Evolutionary conservation across 2,888 invertebrate species (phyloP).

Genomic region (Dicyrtomina minuta): DNA sequence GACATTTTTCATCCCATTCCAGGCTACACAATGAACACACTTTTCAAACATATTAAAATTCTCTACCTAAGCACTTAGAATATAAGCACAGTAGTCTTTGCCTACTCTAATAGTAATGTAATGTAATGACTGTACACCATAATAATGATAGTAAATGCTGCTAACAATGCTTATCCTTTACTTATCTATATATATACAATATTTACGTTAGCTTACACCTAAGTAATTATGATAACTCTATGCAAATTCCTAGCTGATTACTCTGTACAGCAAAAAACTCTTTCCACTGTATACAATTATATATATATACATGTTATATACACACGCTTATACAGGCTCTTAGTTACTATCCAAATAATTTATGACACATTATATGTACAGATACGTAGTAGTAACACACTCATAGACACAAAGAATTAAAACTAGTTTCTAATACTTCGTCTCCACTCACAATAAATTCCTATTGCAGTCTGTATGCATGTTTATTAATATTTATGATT

Average conservation of each 20-base stretch:
- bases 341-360: too few relatives aligned
- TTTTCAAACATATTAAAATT: not conserved
- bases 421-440: too few relatives aligned
- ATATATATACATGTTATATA: not conserved
- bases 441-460: too few relatives aligned
- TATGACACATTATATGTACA: too few relatives aligned
- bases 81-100: constrained; percentile 1
- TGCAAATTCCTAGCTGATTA: not conserved
- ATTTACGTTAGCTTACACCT: too few relatives aligned
- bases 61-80: not conserved
- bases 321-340: not conserved
- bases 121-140: constrained; percentile 1
- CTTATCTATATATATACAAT: not conserved
- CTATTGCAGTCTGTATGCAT: too few relatives aligned
- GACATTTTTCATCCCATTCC: constrained; percentile 1
- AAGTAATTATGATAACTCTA: too few relatives aligned
- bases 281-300: not conserved
- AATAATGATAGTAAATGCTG: not conserved
- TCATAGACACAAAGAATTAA: too few relatives aligned
- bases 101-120: not conserved
- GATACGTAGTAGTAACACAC: too few relatives aligned
- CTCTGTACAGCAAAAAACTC: too few relatives aligned
- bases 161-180: not conserved
- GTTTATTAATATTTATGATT: too few relatives aligned
- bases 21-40: constrained; percentile 13